Evolutionary conservation across 2,113 vertebrate genomes (phyloP), one percentile per base, ranked within the genome.

Genomic region (Plotosus lineatus): DNA sequence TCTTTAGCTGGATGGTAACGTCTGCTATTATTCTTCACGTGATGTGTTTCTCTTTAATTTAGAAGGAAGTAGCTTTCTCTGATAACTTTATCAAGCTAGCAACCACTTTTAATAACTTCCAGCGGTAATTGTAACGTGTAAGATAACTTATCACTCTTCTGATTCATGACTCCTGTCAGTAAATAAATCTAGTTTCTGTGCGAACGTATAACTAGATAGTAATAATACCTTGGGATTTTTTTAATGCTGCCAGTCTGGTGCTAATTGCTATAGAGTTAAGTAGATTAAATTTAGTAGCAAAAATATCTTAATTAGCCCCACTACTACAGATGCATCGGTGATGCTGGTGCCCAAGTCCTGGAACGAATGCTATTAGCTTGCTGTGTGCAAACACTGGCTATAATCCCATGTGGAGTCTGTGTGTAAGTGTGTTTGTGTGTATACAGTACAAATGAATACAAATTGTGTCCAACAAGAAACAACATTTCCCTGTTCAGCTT

Each of bases 381-480:
- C 36, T 44, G 55, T 46, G 75, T 61, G 44, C 50, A 78, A 78
- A 78, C 76, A 38, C 44, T 66, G 60, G 21, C 21, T 65, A n/a
- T 50, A 61, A 63, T 77, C 56, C 65, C 38, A 44, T 14, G 44
- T 48, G 44, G 14, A 46, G 42, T n/a, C n/a, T 46, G 9, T 42
- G 65, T 69, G 40, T 69, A n/a, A 14, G n/a, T 69, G 66, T 69
- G 65, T 69, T 11, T 69, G 40, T 66, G 61, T 38, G 63, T n/a
- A 12, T 44, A 26, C 23, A 68, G 38, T 26, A 68, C 44, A 68
- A 68, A 68, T 44, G 23, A 42, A 23, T 38, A n/a, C 38, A 68
- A 26, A 44, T 42, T n/a, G 38, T 26, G 38, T 68, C 65, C 38
- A 68, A 23, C 65, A 68, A 44, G 23, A 38, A 21, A 42, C 65